These are phyloP conservation scores for Patella ulyssiponensis DNA, from an alignment of 2,888 invertebrate species.

Conservation along the genomic window DNA sequence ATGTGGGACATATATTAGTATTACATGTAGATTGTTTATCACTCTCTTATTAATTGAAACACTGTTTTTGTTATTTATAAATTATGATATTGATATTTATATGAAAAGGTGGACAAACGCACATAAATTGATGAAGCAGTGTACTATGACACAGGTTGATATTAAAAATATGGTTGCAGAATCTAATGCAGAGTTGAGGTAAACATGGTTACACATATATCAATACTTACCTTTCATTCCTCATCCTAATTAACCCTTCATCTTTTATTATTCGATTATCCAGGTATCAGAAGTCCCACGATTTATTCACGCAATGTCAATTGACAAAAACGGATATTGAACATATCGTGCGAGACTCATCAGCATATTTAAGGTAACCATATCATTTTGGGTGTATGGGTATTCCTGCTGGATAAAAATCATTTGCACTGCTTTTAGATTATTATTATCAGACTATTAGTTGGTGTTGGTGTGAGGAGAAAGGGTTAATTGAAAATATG, in stretches of 20 bases:
- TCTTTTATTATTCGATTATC: neutral
- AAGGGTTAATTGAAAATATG: no score
- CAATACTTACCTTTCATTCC: no score
- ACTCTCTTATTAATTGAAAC: no score
- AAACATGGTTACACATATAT: neutral
- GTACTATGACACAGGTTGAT: constrained; percentile 61
- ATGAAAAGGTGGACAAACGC: constrained; percentile 74
- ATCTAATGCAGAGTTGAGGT: constrained; percentile 67
- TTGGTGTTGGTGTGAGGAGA: no score
- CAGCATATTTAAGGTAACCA: constrained; percentile 13
- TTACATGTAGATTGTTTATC: no score
- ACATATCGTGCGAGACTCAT: constrained; percentile 8
- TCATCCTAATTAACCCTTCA: neutral
- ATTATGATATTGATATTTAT: neutral
- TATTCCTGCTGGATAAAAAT: no score
- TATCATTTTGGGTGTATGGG: neutral
- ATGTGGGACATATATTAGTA: no score
- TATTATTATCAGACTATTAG: no score
- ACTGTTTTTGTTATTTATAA: no score
- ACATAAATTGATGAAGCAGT: constrained; percentile 68
- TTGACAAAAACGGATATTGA: constrained; percentile 2
- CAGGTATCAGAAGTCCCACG: constrained; percentile 9
- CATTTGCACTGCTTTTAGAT: no score
- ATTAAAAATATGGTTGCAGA: constrained; percentile 68
- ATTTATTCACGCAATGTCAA: neutral